Evolutionary conservation across 2,797 vertebrate species (phyloP).

Genomic region (Cyclopterus lumpus): DNA sequence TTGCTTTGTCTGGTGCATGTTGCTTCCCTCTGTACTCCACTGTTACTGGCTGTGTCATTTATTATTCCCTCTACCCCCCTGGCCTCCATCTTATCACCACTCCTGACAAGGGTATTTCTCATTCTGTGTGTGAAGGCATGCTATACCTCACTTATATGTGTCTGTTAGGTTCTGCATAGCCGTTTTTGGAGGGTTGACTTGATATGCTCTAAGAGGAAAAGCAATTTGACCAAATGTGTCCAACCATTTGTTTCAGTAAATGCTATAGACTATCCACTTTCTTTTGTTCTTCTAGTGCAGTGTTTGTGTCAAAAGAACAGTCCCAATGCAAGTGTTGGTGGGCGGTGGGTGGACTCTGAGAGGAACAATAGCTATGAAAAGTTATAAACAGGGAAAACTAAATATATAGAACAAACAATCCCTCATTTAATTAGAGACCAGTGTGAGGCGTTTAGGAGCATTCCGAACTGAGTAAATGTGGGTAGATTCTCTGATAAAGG

Average conservation of each 20-base stretch:
- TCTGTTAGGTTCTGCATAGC: conserved; percentile 7
- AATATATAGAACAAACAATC: conserved; percentile 6
- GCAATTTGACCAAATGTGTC: conserved; percentile 1
- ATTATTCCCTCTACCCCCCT: not conserved
- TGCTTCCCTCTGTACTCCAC: not conserved
- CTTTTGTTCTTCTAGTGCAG: not conserved
- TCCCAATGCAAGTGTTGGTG: conserved; percentile 20
- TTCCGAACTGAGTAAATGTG: not conserved
- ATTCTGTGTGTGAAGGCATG: not conserved
- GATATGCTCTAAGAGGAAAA: conserved; percentile 12
- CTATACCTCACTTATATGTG: conserved; percentile 22
- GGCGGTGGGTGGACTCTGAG: conserved; percentile 35
- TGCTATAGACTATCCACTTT: not conserved
- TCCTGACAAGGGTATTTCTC: conserved; percentile 4
- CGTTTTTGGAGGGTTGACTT: not conserved
- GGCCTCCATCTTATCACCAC: not conserved
- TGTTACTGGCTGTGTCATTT: not conserved
- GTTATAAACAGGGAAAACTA: not conserved
- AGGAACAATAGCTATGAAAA: not conserved
- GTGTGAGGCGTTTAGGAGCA: not conserved
- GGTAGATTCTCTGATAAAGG: not conserved
- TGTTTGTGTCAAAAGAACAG: conserved; percentile 24
- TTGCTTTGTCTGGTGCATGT: not conserved
- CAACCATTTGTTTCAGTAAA: conserved; percentile 1
- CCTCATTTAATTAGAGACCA: not conserved